Evolutionary conservation across 2,113 vertebrate genomes (phyloP), one percentile per base, ranked within the genome.

Genomic region (Myotis brandtii): DNA sequence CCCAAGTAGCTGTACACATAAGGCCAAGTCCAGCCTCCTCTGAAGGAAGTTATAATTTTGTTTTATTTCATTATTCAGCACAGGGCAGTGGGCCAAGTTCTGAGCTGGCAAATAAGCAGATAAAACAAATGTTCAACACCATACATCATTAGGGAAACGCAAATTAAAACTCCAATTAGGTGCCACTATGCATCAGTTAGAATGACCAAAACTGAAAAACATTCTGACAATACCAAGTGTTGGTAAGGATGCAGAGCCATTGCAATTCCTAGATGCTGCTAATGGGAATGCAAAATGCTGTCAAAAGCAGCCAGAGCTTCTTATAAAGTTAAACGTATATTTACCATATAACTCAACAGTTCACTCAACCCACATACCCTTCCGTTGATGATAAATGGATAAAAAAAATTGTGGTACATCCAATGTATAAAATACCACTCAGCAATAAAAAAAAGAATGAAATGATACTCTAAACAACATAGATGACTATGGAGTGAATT

Each of bases 41-140:
- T 76, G 12, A 72, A 76, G 76, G 32, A 43, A 72, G 32, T 66
- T 76, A 48, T 43, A 75, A 87, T 88, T 79, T 86, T 66, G 32
- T 88, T 89, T 91, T 20, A 32, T 43, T 89, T 72, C 54, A 75
- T 86, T 91, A 64, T 93, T 93, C 8, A 93, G 17, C 25, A 81
- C 76, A 23, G 32, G 50, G 16, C 9, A 85, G 17, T 50, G n/a
- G 11, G 40, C 12, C 25, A 75, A 84, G 14, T 93, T 18, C 14
- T 90, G n/a, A 93, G 34, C 0, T 97, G 23, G 34, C 30, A 91
- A 81, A 88, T 43, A 50, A 27, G 43, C 6, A 90, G 43, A 82
- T 69, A 6, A 89, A 83, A 82, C 87, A 86, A 72, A 37, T 25
- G 6, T 73, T 87, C 37, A 37, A 76, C 10, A 56, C 62, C 11